Evolutionary conservation across 2,797 vertebrate species (phyloP).

Genomic region (Pteronotus mesoamericanus): DNA sequence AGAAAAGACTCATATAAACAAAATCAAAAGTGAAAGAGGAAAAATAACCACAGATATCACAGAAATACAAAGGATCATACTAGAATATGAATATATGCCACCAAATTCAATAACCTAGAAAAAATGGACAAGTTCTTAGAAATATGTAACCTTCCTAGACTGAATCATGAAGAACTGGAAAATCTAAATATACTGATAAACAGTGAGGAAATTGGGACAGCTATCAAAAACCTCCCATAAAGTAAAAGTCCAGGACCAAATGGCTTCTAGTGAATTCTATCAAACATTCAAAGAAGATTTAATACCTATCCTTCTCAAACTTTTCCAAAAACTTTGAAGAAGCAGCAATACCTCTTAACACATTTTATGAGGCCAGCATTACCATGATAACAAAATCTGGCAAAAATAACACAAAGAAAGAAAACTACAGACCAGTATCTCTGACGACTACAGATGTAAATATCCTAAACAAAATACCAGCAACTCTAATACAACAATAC

Average conservation of each 20-base stretch:
- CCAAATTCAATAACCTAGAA: not conserved
- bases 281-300: not conserved
- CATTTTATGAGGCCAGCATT: not conserved
- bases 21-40: not conserved
- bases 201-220: not conserved
- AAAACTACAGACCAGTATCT: not conserved
- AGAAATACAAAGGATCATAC: not conserved
- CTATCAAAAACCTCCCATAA: not conserved
- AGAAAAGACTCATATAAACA: not conserved
- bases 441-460: not conserved
- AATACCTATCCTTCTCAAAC: not conserved
- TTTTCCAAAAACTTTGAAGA: not conserved
- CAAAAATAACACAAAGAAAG: not conserved
- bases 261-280: not conserved
- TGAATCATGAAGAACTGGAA: not conserved
- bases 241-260: not conserved
- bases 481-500: not conserved
- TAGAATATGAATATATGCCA: not conserved
- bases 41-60: not conserved
- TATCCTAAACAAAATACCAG: not conserved
- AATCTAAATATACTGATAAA: not conserved
- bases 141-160: not conserved
- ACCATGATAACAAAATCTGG: not conserved
- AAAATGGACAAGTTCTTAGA: not conserved
- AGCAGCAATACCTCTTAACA: not conserved